Evolutionary conservation across 2,113 vertebrate genomes (phyloP).

Genomic region (Narcine bancroftii): DNA sequence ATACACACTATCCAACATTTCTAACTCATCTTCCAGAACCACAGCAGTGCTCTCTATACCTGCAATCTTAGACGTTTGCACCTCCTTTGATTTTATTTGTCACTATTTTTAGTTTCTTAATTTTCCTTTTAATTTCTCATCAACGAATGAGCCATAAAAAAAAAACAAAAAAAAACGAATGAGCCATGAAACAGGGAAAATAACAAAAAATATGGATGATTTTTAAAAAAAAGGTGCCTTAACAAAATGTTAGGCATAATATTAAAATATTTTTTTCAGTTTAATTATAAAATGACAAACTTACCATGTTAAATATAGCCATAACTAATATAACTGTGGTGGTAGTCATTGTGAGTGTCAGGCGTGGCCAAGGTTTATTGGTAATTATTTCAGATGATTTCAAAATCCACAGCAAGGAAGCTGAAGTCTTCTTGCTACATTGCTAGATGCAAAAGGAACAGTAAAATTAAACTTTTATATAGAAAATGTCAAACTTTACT

Average conservation of each 20-base stretch:
- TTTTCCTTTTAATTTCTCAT: background rate
- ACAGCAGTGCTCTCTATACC: no score
- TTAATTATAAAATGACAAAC: constrained; percentile 34
- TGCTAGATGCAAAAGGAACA: constrained; percentile 57
- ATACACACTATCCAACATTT: no score
- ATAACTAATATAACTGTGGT: constrained; percentile 83
- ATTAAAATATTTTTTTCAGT: background rate
- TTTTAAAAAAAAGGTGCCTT: background rate
- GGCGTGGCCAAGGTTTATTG: constrained; percentile 83
- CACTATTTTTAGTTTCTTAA: no score
- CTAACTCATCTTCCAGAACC: no score
- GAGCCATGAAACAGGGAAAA: background rate
- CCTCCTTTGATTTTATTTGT: no score
- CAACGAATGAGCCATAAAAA: background rate
- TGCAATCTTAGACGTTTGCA: no score
- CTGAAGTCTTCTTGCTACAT: constrained; percentile 80
- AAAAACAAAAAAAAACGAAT: background rate
- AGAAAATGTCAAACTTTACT: background rate
- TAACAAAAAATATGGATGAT: background rate
- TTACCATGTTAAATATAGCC: constrained; percentile 97
- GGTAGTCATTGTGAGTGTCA: constrained; percentile 81
- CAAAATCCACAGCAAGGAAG: constrained; percentile 77
- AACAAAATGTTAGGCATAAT: background rate
- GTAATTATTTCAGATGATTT: constrained; percentile 86
- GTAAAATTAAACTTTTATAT: background rate